Conservation (phyloP, 2,888 invertebrate species). For the Halocaridina rubra region DNA sequence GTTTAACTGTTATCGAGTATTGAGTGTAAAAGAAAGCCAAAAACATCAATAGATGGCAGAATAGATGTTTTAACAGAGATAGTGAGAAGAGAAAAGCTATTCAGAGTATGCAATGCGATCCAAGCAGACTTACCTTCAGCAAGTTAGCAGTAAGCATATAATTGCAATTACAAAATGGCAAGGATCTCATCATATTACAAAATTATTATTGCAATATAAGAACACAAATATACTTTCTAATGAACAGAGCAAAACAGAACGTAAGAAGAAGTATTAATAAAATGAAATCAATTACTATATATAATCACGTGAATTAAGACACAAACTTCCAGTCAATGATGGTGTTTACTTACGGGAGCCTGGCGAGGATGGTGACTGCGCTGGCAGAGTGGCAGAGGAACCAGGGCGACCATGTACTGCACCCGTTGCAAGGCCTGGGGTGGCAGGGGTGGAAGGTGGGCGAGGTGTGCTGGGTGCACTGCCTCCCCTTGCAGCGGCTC, state of each 20-base stretch:
- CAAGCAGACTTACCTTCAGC: conserved; percentile 38
- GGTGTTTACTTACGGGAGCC: conserved; percentile 43
- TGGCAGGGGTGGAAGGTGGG: conserved; percentile 45
- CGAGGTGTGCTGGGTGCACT: conserved; percentile 49
- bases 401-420: conserved; percentile 34
- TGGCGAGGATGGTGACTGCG: conserved; percentile 38
- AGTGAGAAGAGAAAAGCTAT: background rate
- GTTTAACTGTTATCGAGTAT: too few relatives aligned
- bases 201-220: too few relatives aligned
- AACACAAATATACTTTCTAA: too few relatives aligned
- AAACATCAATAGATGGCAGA: background rate
- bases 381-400: conserved; percentile 42
- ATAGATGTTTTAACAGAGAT: background rate
- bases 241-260: too few relatives aligned
- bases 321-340: too few relatives aligned
- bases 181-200: too few relatives aligned
- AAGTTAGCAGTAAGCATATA: conserved; percentile 17
- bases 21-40: too few relatives aligned
- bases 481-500: conserved; percentile 35
- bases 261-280: too few relatives aligned
- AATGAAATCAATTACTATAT: too few relatives aligned
- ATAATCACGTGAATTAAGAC: too few relatives aligned
- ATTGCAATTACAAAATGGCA: background rate
- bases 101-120: background rate
- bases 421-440: conserved; percentile 29